Base-by-base conservation (phyloP, 2,888 invertebrate genomes). In the Muschampia plurimacula region DNA sequence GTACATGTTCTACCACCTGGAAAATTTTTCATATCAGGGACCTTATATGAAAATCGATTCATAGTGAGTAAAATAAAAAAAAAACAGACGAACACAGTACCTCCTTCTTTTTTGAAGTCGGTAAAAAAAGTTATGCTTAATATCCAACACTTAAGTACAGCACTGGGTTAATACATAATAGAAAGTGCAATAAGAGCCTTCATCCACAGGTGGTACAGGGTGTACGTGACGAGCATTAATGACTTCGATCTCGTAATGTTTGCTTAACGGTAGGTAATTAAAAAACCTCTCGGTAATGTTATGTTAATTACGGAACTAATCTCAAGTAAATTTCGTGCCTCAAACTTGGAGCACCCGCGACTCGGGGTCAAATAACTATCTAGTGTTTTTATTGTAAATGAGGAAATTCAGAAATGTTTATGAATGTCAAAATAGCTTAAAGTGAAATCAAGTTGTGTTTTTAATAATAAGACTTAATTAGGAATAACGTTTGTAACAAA, bases 201-300 rank as follows among this genome's bases (percentile, higher is more conserved):
- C 7, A 28, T 2, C 13, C 55, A 57, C 55, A 57, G 59, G 39
- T 66, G 52, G 66, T 36, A 15, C n/a, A 39, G 2, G 10, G 52
- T 5, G 8, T 41, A 67, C 75, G 74, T 64, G 62, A 69, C 55
- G 28, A 22, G 62, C 49, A 64, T 62, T 49, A 69, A 69, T 64
- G 69, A 64, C 55, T 69, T 12, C 39, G 55, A 55, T 44, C 64
- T 28, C 64, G 63, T 64, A 55, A 63, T 55, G 63, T 69, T 55
- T 69, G 64, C 64, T 64, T 52, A 55, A 22, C 49, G 22, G 22
- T 22, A 22, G 55, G 72, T 77, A 70, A 74, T 75, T 74, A 76
- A 74, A 74, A 68, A 64, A 28, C 55, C 55, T 32, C 36, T 62
- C 52, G 39, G 69, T 69, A 55, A 69, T 63, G 55, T 69, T 69